Conservation (phyloP, 1,140 invertebrate genomes). For the Drosophila lini region DNA sequence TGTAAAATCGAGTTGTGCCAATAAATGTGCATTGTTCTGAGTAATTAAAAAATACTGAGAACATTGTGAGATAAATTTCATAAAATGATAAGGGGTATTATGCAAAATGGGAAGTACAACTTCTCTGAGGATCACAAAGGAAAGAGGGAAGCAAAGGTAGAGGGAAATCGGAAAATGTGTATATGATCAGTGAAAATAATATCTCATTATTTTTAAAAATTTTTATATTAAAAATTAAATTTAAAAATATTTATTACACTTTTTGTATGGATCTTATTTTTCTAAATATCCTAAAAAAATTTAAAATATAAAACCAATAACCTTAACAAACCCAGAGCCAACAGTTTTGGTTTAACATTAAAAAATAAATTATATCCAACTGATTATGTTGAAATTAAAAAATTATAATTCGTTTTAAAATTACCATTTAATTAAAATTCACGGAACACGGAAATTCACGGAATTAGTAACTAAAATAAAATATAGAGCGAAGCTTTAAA, state of each 20-base stretch:
- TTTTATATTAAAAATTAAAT: neutral
- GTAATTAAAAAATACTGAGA: neutral
- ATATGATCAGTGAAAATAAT: neutral
- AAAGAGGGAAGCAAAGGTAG: neutral
- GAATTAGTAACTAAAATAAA: too few species aligned
- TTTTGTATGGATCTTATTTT: too few species aligned
- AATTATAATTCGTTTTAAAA: neutral
- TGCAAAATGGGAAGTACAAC: neutral
- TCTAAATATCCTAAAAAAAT: neutral
- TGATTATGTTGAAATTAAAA: neutral
- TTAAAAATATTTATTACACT: too few species aligned
- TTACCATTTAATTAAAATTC: too few species aligned
- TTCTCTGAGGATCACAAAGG: neutral
- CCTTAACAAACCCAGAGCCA: neutral
- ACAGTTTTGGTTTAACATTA: neutral
- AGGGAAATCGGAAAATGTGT: neutral
- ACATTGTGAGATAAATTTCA: neutral
- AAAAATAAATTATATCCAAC: too few species aligned
- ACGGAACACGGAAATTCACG: too few species aligned
- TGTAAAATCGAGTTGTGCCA: conserved; percentile 1
- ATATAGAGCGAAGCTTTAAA: too few species aligned
- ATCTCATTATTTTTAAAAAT: neutral
- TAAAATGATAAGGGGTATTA: conserved; percentile 9
- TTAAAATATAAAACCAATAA: neutral
- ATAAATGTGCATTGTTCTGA: conserved; percentile 11